Evolutionary conservation across 2,888 invertebrate genomes (phyloP), one percentile per base, ranked within the genome.

Genomic region (Drosophila sordidapex): DNA sequence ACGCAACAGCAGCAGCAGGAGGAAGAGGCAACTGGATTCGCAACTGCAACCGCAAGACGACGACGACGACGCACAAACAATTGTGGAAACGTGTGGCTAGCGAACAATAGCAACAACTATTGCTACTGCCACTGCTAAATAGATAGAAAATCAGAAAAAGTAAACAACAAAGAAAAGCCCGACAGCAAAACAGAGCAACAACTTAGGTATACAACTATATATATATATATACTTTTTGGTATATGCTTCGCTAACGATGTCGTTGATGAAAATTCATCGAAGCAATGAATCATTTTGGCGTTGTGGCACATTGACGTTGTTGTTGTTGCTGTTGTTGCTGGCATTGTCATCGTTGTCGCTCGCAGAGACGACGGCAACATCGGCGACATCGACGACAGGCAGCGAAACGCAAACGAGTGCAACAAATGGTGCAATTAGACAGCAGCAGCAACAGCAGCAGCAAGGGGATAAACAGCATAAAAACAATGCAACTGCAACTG

Each of bases 181-280:
- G 64, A 53, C 56, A 31, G 46, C 25, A 51, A 58, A 68, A 43
- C 70, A 76, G 65, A 72, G 77, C 85, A 70, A 73, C 72, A 49
- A 38, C 52, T 35, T 15, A 46, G 57, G 46, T 29, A 61, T 53
- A 63, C n/a, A 25, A 62, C 21, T 21, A 73, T 65, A 74, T 67
- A 84, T 52, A 73, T 33, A 73, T 33, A 51, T 35, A 33, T 15
- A 33, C 3, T 61, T 40, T 81, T 83, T 70, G 86, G 82, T 89
- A 70, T 90, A 89, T 90, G 90, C 86, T 85, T 89, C 79, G 89
- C 75, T 85, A 87, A 90, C 85, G 90, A 89, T 90, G 91, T 87
- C 91, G 89, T 79, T 84, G 91, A 90, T 88, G 90, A 82, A 91
- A 89, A 89, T 79, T 84, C 91, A 89, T 87, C 90, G 90, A 91